Evolutionary conservation across 2,888 invertebrate species (phyloP).

Genomic region (Ephialtes manifestator): DNA sequence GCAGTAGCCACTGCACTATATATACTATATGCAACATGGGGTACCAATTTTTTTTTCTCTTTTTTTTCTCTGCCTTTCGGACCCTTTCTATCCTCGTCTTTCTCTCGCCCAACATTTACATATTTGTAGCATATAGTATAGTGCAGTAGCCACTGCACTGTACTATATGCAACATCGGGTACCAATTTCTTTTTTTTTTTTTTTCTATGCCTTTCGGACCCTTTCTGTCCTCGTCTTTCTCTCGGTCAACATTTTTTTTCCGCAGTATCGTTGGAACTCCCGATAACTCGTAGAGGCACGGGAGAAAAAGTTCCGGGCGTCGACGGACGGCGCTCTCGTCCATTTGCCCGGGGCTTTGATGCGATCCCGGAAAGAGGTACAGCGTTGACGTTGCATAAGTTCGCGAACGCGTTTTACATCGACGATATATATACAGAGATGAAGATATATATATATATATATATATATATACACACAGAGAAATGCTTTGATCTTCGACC

Average conservation of each 20-base stretch:
- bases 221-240: constrained; percentile 41
- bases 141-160: too few species aligned
- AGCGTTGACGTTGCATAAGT: constrained; percentile 44
- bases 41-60: constrained; percentile 40
- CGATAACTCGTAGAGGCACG: constrained; percentile 36
- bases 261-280: constrained; percentile 33
- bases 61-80: constrained; percentile 14
- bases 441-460: constrained; percentile 9
- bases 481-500: constrained; percentile 70
- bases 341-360: constrained; percentile 69
- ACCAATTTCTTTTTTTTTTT: constrained; percentile 12
- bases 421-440: constrained; percentile 29
- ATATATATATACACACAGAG: constrained; percentile 2
- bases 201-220: constrained; percentile 1
- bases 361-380: constrained; percentile 37
- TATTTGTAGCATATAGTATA: too few species aligned
- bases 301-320: constrained; percentile 36
- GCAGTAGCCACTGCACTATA: constrained; percentile 23
- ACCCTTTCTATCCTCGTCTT: constrained; percentile 33
- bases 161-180: not conserved
- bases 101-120: constrained; percentile 32
- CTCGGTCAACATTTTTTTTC: constrained; percentile 29
- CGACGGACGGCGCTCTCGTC: constrained; percentile 46
- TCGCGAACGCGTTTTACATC: constrained; percentile 64
- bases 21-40: constrained; percentile 12